Evolutionary conservation across 2,888 invertebrate species (phyloP).

Genomic region (Tetrapedia diversipes): DNA sequence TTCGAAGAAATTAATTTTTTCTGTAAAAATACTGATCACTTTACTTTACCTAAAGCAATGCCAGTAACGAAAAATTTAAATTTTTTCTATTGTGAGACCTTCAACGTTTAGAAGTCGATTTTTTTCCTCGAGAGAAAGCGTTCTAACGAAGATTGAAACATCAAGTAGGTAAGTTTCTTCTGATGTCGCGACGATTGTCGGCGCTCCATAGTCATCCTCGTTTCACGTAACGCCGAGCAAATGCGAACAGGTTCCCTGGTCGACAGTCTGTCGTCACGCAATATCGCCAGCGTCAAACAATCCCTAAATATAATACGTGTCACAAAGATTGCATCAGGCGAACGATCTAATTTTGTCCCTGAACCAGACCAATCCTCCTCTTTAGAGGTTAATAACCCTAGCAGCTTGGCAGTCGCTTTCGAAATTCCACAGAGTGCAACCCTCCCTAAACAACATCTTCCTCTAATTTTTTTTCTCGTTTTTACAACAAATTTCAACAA

Average conservation of each 20-base stretch:
- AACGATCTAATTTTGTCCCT: slow-evolving; percentile 19
- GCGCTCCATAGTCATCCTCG: slow-evolving; percentile 11
- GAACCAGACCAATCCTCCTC: slow-evolving; percentile 6
- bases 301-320: slow-evolving; percentile 14
- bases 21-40: too few relatives aligned
- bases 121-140: not conserved
- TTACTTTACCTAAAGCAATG: too few relatives aligned
- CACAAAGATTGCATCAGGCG: slow-evolving; percentile 15
- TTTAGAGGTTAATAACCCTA: slow-evolving; percentile 12
- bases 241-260: slow-evolving; percentile 18
- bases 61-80: too few relatives aligned
- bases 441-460: too few relatives aligned
- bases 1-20: too few relatives aligned
- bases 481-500: slow-evolving; percentile 1
- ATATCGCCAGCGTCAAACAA: slow-evolving; percentile 6
- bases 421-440: not conserved
- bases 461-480: too few relatives aligned
- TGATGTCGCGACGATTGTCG: slow-evolving; percentile 22
- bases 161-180: not conserved
- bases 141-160: slow-evolving; percentile 21
- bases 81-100: too few relatives aligned
- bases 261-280: slow-evolving; percentile 6
- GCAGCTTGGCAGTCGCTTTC: slow-evolving; percentile 12
- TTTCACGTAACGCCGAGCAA: slow-evolving; percentile 32
- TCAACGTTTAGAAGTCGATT: not conserved